phyloP scores from a whole-genome alignment of 2,113 vertebrate genomes.

The Rhabdornis inornatus region DNA sequence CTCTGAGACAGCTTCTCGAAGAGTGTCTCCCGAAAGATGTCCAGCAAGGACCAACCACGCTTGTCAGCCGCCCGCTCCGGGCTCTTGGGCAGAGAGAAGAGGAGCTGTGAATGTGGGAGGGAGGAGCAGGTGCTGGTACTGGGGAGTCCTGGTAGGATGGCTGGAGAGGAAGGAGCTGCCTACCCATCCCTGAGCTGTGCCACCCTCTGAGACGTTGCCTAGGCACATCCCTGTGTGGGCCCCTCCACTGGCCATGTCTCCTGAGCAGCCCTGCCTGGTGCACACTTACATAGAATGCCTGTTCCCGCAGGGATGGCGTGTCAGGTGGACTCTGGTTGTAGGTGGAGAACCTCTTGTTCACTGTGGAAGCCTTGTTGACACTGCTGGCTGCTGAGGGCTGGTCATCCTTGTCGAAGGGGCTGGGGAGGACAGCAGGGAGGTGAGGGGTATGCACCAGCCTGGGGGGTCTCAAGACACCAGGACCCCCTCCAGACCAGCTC shows the following conservation, averaged over 20 bases:
- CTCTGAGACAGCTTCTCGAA: constrained; percentile 76
- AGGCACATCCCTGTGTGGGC: not conserved
- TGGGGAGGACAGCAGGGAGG: constrained; percentile 26
- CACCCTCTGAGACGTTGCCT: not conserved
- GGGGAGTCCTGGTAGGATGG: not conserved
- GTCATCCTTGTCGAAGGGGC: constrained; percentile 96
- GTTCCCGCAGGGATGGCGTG: constrained; percentile 90
- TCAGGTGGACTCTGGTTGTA: constrained; percentile 94
- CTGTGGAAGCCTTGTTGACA: constrained; percentile 86
- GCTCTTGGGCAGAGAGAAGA: constrained; percentile 66
- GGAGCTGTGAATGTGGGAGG: not conserved
- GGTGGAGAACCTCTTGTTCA: constrained; percentile 92
- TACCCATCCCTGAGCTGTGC: not conserved
- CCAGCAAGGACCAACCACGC: constrained; percentile 79
- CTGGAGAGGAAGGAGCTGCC: not conserved
- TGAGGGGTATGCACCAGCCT: not conserved
- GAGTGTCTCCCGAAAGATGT: constrained; percentile 79
- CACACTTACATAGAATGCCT: constrained; percentile 96
- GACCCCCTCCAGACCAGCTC: not conserved
- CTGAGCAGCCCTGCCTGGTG: not conserved
- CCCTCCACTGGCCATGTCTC: not conserved
- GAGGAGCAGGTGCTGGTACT: not conserved
- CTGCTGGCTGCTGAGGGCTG: constrained; percentile 82
- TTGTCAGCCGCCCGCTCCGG: constrained; percentile 47
- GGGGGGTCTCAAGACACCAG: not conserved